phyloP scores from a whole-genome alignment of 2,797 vertebrate species.

The Darevskia mixta region DNA sequence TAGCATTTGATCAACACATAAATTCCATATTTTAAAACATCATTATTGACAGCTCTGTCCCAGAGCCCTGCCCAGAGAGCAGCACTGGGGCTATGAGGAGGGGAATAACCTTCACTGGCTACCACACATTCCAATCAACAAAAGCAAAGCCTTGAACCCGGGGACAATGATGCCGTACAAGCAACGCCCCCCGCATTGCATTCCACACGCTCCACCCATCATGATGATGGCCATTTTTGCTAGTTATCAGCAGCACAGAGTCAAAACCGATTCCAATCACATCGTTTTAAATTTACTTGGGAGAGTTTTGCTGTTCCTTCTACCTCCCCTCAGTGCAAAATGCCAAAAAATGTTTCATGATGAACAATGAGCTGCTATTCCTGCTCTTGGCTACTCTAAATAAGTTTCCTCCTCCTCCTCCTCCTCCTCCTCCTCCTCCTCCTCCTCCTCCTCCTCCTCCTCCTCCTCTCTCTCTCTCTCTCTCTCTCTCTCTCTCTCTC shows the following conservation, averaged over 20 bases:
- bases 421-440: too few relatives aligned
- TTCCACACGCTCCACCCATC: neutral
- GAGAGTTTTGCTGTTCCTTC: neutral
- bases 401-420: neutral
- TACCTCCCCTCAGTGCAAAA: neutral
- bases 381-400: neutral
- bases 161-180: neutral
- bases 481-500: too few relatives aligned
- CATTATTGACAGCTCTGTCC: too few relatives aligned
- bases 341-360: neutral
- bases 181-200: too few relatives aligned
- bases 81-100: too few relatives aligned
- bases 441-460: too few relatives aligned
- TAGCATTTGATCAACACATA: too few relatives aligned
- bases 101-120: too few relatives aligned
- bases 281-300: neutral
- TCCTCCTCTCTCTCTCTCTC: too few relatives aligned
- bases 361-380: neutral
- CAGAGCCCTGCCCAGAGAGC: too few relatives aligned
- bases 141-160: neutral
- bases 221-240: neutral
- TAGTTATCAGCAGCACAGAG: neutral
- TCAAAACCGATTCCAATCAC: slow-evolving; percentile 3
- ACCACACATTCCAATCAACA: neutral
- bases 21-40: neutral